phyloP scores from a whole-genome alignment of 2,113 vertebrate species.

The Noturus placidus region DNA sequence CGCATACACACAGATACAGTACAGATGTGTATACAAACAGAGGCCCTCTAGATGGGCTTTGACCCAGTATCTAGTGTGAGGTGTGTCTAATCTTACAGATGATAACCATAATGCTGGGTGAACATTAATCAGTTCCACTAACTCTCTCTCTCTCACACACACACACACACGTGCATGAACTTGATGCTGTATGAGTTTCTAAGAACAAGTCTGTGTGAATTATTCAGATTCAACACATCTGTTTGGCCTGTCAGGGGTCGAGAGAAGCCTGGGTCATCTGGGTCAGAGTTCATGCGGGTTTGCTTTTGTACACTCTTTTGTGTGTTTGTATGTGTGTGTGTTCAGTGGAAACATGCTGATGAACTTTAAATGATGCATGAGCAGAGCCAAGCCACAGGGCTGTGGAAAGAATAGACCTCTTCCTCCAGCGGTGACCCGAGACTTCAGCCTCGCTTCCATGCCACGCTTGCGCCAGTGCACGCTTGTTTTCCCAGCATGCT shows the following conservation, averaged over 20 bases:
- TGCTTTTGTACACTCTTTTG: conserved; percentile 15
- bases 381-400: background rate
- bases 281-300: conserved; percentile 16
- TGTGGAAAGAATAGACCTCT: conserved; percentile 45
- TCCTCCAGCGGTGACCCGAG: conserved; percentile 30
- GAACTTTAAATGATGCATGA: conserved; percentile 45
- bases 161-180: background rate
- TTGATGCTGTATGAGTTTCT: background rate
- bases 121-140: conserved; percentile 15
- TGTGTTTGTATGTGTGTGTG: background rate
- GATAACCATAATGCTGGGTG: background rate
- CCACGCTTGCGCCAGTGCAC: background rate
- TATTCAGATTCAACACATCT: conserved; percentile 22
- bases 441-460: background rate
- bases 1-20: background rate
- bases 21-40: background rate
- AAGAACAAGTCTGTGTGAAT: background rate
- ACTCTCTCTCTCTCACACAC: background rate
- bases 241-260: background rate
- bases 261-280: background rate
- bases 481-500: conserved; percentile 12
- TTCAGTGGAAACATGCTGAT: conserved; percentile 49
- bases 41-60: background rate
- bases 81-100: conserved; percentile 13
- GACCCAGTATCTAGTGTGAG: background rate